Base-by-base conservation (phyloP, 2,888 invertebrate species). In the Ormyrus nitidulus region DNA sequence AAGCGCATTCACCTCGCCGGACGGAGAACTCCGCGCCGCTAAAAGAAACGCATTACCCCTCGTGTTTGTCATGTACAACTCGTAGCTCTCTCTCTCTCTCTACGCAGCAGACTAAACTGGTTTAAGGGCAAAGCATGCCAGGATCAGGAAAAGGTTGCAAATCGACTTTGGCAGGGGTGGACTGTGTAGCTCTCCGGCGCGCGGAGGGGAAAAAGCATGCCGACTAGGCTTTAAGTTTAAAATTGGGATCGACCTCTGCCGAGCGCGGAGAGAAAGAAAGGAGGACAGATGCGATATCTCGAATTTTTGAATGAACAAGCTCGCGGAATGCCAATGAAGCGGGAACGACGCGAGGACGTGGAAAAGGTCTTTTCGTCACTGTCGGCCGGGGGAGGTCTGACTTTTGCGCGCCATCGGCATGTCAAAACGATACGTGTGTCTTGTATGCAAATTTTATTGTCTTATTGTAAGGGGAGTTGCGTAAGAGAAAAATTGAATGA, bases 291-390 rank as follows among this genome's bases (percentile, higher is more conserved):
- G 77, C 62, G 77, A 77, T 56, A 64, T 77, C 62, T 76, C 76
- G 56, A 76, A 76, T 76, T 69, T 34, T 65, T 61, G 77, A 71
- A 77, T 77, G 10, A 71, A 71, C 19, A 51, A 48, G 58, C 58
- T 51, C 71, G 53, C 11, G 64, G 77, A 77, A 77, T 77, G 13
- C 77, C 77, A 77, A 77, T 77, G 77, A 71, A 65, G 65, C 70
- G 54, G 19, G 51, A 66, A 59, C 66, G 66, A 75, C 66, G 66
- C 66, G 56, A 65, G 61, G 11, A 59, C 13, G 59, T 46, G 53
- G 34, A 13, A 10, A 68, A 44, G 19, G 44, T 53, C 34, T 8
- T 7, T 13, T 46, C 46, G 46, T 65, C 44, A 66, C 62, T 76
- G 76, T 62, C 62, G 44, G 54, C n/a, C n/a, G n/a, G 54, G 56